A percentile compares a stretch with the other conserved stretches of the same genome.
Evolutionary conservation across 2,113 vertebrate genomes (phyloP).

Genomic region (Calyptommatus sinebrachiatus): DNA sequence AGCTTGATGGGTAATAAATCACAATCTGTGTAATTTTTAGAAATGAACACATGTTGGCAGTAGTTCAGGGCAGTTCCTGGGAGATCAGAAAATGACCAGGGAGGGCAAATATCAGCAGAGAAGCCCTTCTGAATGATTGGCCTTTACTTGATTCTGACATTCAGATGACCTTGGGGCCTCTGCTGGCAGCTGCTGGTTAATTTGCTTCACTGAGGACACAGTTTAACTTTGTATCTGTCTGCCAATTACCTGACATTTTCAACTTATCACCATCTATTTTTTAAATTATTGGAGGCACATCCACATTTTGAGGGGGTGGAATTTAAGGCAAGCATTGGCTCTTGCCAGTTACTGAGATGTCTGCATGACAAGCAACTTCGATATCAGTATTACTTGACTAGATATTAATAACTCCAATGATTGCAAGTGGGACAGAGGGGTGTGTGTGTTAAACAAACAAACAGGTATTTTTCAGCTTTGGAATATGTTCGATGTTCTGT

Average conservation of each 20-base stretch:
- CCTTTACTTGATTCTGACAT: conserved; percentile 89
- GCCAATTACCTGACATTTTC: conserved; percentile 87
- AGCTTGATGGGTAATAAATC: conserved; percentile 94
- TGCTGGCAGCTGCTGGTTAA: conserved; percentile 82
- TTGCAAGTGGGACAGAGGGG: not conserved
- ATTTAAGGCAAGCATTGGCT: conserved; percentile 63
- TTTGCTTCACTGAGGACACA: conserved; percentile 85
- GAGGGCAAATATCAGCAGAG: conserved; percentile 79
- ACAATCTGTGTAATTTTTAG: conserved; percentile 91
- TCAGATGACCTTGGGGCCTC: conserved; percentile 87
- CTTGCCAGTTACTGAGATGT: conserved; percentile 46
- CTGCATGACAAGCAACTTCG: conserved; percentile 33
- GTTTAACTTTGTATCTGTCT: conserved; percentile 85
- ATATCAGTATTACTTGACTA: conserved; percentile 27
- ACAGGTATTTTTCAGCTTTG: conserved; percentile 8
- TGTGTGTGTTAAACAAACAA: rapidly evolving
- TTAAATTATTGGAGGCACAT: conserved; percentile 80
- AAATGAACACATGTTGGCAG: conserved; percentile 82
- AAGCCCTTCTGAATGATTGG: conserved; percentile 92
- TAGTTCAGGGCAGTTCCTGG: conserved; percentile 80
- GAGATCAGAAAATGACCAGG: conserved; percentile 79
- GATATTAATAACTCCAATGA: conserved; percentile 53
- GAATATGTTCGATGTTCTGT: not conserved
- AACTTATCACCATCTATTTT: conserved; percentile 86
- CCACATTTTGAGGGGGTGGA: conserved; percentile 74